Base-by-base conservation (phyloP, 2,888 invertebrate genomes). In the Strigamia crassipes region DNA sequence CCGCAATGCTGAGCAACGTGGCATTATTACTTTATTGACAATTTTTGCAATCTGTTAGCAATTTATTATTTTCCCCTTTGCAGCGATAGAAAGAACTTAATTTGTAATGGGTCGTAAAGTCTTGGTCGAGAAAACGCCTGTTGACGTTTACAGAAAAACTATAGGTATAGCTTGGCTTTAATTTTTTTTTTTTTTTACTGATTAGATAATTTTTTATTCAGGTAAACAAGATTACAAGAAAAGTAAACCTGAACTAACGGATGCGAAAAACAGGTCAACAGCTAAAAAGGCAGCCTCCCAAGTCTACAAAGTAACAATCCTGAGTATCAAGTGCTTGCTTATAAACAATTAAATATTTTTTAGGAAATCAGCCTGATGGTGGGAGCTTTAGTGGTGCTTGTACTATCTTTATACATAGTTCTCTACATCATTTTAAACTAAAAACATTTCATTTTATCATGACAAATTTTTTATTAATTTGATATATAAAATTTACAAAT, bases 141-240 rank as follows among this genome's bases (percentile, higher is more conserved):
- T 66, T 5, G 61, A 66, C 1, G 10, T 23, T 12, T 66, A 66
- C 61, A 21, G 61, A 12, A 66, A 66, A 66, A 3, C 61, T 1
- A 66, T 66, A 1, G 61, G 61, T 66, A 66, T 9, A 46, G 46
- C 15, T 13, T 5, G 15, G n/a, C n/a, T n/a, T 13, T 13, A 1
- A 46, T 46, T n/a, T 46, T 12, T 1, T 1, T 3, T 3, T 3
- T 46, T 46, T 46, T 42, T 46, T 12, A n/a, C 46, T 15, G 13
- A 46, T 46, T 2, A 4, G n/a, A 46, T 10, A n/a, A 9, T n/a
- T 27, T 46, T n/a, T n/a, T 46, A 46, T 46, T 15, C 46, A 66
- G 61, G 61, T 21, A 66, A 66, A 66, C 61, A 66, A 21, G 61
- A 66, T 23, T 66, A 66, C 23, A 66, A 66, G 61, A 66, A 66